Conservation (phyloP, 2,113 vertebrate genomes). For the Gavia stellata region DNA sequence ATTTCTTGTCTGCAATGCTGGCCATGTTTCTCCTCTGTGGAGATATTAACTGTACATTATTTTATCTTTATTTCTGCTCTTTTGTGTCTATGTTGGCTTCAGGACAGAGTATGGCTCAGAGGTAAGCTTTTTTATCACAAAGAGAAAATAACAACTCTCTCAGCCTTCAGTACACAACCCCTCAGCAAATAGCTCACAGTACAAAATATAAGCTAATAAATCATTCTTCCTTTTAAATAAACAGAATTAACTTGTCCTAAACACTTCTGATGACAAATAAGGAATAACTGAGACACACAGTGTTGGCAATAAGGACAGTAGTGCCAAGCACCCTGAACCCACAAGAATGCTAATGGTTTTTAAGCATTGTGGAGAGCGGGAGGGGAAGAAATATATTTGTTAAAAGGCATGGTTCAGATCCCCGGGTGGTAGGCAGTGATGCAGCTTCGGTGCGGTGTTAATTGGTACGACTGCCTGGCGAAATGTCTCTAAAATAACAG, state of each 20-base stretch:
- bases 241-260: not conserved
- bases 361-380: not conserved
- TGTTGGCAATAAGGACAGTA: accelerated
- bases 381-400: not conserved
- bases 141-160: not conserved
- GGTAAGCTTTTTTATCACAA: not conserved
- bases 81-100: not conserved
- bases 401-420: not conserved
- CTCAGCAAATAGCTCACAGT: not conserved
- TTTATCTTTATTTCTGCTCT: not conserved
- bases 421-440: not conserved
- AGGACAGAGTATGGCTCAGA: not conserved
- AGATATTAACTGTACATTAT: not conserved
- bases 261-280: not conserved
- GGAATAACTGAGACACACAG: not conserved
- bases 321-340: not conserved
- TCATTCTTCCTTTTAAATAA: not conserved
- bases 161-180: not conserved
- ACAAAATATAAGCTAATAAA: not conserved
- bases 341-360: not conserved
- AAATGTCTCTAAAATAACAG: not conserved
- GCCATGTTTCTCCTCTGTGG: not conserved
- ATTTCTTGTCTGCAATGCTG: not conserved
- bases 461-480: not conserved
- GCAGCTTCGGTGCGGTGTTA: accelerated